Evolutionary conservation across 1,140 invertebrate species (phyloP).

Genomic region (Meloidogyne exigua): DNA sequence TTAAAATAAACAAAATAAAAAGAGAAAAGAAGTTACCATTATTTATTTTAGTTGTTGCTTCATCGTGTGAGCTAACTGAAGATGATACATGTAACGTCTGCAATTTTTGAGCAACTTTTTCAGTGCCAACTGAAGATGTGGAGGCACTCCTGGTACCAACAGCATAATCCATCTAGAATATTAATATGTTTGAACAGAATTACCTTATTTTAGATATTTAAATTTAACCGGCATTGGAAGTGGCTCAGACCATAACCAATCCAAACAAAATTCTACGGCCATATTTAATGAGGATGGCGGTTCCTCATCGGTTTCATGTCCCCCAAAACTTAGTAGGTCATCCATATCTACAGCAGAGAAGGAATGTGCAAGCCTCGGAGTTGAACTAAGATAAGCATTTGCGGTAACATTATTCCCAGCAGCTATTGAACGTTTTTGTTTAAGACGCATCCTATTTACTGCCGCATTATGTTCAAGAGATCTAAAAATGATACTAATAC

Average conservation of each 20-base stretch:
- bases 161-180: neutral
- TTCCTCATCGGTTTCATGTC: slow-evolving; percentile 3
- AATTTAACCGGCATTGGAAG: neutral
- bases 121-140: slow-evolving; percentile 10
- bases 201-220: too few species aligned
- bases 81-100: slow-evolving; percentile 19
- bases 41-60: slow-evolving; percentile 13
- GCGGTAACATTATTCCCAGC: slow-evolving; percentile 2
- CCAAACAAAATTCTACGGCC: slow-evolving; percentile 33
- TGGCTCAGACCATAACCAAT: slow-evolving; percentile 31
- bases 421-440: slow-evolving; percentile 15
- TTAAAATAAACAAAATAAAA: neutral
- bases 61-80: slow-evolving; percentile 18
- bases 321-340: slow-evolving; percentile 27
- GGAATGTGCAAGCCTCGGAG: slow-evolving; percentile 3
- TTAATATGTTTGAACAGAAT: neutral
- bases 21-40: neutral
- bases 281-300: slow-evolving; percentile 16
- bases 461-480: slow-evolving; percentile 23
- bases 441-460: slow-evolving; percentile 21
- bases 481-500: neutral
- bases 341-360: slow-evolving; percentile 8
- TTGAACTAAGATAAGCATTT: slow-evolving; percentile 5
- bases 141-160: neutral
- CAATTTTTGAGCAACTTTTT: slow-evolving; percentile 17